Base-by-base conservation (phyloP, 2,797 vertebrate species). In the Iguana delicatissima region DNA sequence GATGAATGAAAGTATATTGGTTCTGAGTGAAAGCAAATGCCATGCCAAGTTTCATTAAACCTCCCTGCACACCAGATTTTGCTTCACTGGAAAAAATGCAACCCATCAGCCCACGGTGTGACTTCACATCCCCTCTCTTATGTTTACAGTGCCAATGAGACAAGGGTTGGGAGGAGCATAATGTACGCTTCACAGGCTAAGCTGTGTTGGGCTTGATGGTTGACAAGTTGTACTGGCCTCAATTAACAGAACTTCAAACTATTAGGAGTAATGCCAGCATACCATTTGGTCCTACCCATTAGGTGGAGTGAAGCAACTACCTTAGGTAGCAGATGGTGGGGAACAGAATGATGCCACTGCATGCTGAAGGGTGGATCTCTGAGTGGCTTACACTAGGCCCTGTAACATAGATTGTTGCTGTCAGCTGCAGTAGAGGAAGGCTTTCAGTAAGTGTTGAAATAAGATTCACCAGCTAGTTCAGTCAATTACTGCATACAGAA, bases 11-110 rank as follows among this genome's bases (percentile, higher is more conserved):
- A 74, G 52, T 59, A 59, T 10, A 8, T 89, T 79, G n/a, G 22
- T 35, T 64, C 67, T 89, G 26, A 26, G 35, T 79, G 12, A 85
- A 84, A 89, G 22, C 74, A 69, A 85, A 38, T 79, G 83, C 32
- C 46, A 55, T 20, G 18, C 22, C 67, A n/a, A 32, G 12, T 69
- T 80, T 80, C 20, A 87, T 18, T 12, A 87, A 29, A 55, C 6
- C 3, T 67, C 59, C 13, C 10, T 50, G 10, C 59, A 13, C 29
- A 73, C 26, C 24, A 26, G 0, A 7, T 83, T 83, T 74, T 73
- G 52, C 55, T 52, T 26, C 79, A 57, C 26, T n/a, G 32, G 22
- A 38, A 32, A 18, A 67, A 57, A 69, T 32, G 55, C 67, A 74
- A 35, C 26, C 55, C 16, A 32, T 4, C 35, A 62, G 14, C 29